Evolutionary conservation across 2,113 vertebrate genomes (phyloP).

Genomic region (Ctenodactylus gundi): DNA sequence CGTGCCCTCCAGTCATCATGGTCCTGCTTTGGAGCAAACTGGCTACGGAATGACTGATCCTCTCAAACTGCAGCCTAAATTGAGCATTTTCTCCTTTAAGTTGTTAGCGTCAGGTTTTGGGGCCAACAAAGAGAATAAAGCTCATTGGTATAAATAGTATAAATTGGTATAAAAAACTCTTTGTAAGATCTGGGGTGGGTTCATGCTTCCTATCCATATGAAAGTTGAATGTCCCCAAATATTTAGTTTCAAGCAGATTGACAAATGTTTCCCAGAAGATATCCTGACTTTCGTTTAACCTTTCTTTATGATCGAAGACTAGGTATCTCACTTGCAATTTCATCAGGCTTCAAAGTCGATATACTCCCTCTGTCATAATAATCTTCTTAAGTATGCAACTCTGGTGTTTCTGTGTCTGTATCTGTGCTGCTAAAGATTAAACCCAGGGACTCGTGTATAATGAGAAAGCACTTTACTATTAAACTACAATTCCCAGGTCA

Average conservation of each 20-base stretch:
- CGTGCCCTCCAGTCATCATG: too few species aligned
- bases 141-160: too few species aligned
- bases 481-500: neutral
- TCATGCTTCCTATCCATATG: neutral
- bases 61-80: too few species aligned
- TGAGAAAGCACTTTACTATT: neutral
- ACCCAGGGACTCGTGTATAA: neutral
- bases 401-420: neutral
- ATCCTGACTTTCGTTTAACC: neutral
- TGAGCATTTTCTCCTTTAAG: too few species aligned
- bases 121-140: too few species aligned
- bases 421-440: neutral
- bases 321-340: neutral
- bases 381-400: neutral
- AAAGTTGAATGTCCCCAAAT: neutral
- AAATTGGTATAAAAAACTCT: too few species aligned
- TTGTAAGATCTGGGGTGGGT: neutral
- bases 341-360: neutral
- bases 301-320: conserved; percentile 2
- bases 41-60: too few species aligned
- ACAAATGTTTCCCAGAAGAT: neutral
- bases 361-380: neutral
- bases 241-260: neutral
- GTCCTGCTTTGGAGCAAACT: too few species aligned
- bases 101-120: too few species aligned